Base-by-base conservation (phyloP, 1,140 invertebrate genomes). In the Heliothis virescens region DNA sequence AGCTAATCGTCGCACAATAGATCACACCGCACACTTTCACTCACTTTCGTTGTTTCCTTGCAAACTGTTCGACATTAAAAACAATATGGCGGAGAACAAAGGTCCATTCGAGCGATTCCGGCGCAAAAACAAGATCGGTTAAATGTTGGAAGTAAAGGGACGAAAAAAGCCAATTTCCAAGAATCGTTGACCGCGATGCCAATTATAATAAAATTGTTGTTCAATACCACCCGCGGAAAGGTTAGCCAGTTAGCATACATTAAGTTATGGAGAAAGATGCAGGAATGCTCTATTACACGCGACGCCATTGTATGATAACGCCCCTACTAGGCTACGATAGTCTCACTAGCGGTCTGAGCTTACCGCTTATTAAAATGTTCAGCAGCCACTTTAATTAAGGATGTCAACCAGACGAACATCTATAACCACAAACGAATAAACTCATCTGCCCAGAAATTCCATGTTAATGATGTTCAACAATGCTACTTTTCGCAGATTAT, bases 161-260 rank as follows among this genome's bases (percentile, higher is more conserved):
- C 83, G 83, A 86, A 91, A 76, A 92, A 87, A 86, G 79, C 71
- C 86, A 81, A 89, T 90, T 94, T 93, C 90, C 88, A 87, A 91
- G 91, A 92, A 93, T 81, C 88, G 88, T 91, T 91, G 89, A 91
- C 91, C 90, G 91, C 87, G 67, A 83, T 86, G 87, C 89, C 92
- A 92, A 93, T 93, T 94, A 93, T 94, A 91, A 90, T 91, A 92
- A 92, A 92, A 92, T 89, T 87, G 87, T 88, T 88, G 86, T 88
- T 92, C 90, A 92, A 92, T 90, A 92, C 90, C 82, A 87, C 89
- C 89, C 81, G 83, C 86, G 85, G 84, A 86, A 89, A 88, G 89
- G 86, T 89, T 91, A 86, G 85, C 80, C 59, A 87, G 88, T 91
- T 90, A 87, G 83, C 82, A 90, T 87, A 87, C 47, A 83, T 85